These are phyloP conservation scores for Astyanax mexicanus DNA, from an alignment of 2,797 vertebrate genomes.

Conservation along the genomic window DNA sequence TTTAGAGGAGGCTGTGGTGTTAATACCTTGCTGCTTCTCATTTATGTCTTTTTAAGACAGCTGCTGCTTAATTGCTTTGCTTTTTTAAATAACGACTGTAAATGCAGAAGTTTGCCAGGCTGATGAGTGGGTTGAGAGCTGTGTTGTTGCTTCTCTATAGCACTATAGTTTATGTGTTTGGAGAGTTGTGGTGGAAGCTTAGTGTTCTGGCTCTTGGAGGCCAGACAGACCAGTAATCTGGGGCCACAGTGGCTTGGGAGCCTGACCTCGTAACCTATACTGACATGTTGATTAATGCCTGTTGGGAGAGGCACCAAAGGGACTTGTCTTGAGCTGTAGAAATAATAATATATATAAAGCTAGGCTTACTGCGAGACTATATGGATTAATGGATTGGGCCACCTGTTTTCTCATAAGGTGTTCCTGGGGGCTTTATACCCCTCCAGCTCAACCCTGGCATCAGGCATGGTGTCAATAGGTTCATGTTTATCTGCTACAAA, in stretches of 20 bases:
- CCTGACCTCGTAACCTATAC: constrained; percentile 70
- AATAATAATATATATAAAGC: constrained; percentile 44
- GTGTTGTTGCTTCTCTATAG: constrained; percentile 44
- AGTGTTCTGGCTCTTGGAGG: constrained; percentile 63
- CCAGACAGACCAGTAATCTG: constrained; percentile 63
- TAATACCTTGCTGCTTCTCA: constrained; percentile 18
- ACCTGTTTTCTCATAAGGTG: no score
- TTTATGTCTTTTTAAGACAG: constrained; percentile 35
- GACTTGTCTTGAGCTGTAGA: constrained; percentile 69
- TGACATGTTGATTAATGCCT: constrained; percentile 80
- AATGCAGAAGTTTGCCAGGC: constrained; percentile 31
- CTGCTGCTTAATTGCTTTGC: constrained; percentile 43
- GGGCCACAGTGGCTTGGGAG: constrained; percentile 67
- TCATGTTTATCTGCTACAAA: no score
- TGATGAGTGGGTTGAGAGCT: constrained; percentile 40
- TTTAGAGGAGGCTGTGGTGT: neutral
- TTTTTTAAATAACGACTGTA: constrained; percentile 42
- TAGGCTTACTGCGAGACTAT: no score
- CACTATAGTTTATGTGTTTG: constrained; percentile 28
- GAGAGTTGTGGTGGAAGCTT: constrained; percentile 38
- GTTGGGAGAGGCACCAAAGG: constrained; percentile 70
- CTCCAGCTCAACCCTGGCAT: no score
- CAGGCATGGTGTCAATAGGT: no score
- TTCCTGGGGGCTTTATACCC: no score
- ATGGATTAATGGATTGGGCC: no score